Percentiles rank a stretch among this genome's conserved stretches.
These are phyloP conservation scores for Electrona antarctica DNA, from an alignment of 2,113 vertebrate species.

Conservation along the genomic window DNA sequence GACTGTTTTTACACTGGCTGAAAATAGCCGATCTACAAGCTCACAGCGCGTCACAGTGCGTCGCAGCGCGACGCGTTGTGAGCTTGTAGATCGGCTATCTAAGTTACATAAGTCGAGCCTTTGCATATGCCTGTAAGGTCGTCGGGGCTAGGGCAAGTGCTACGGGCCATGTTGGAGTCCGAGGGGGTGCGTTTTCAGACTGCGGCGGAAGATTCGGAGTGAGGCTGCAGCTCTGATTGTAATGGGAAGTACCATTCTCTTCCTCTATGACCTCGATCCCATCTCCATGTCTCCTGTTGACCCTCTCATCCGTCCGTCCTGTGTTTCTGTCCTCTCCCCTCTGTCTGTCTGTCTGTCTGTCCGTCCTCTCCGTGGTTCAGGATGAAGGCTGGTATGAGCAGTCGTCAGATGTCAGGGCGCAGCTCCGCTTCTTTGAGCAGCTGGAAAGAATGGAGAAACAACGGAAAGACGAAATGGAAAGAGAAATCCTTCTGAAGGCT, in stretches of 20 bases:
- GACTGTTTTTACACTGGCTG: too few relatives aligned
- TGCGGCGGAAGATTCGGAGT: too few relatives aligned
- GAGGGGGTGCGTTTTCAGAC: too few relatives aligned
- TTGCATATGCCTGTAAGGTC: too few relatives aligned
- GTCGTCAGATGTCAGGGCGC: slow-evolving; percentile 81
- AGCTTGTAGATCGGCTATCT: too few relatives aligned
- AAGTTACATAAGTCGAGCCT: too few relatives aligned
- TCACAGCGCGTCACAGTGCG: too few relatives aligned
- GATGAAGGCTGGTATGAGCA: slow-evolving; percentile 78
- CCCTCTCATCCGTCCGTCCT: background rate
- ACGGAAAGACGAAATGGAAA: slow-evolving; percentile 86
- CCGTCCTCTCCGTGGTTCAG: slow-evolving; percentile 54
- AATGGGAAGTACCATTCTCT: background rate
- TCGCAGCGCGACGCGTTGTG: too few relatives aligned
- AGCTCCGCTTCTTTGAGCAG: slow-evolving; percentile 86
- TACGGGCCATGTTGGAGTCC: too few relatives aligned
- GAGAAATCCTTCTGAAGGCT: slow-evolving; percentile 85
- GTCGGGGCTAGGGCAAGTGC: too few relatives aligned
- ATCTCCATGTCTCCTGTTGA: background rate
- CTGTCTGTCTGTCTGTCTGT: background rate
- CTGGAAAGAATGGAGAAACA: slow-evolving; percentile 85
- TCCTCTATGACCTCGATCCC: background rate
- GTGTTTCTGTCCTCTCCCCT: background rate
- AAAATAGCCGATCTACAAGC: too few relatives aligned
- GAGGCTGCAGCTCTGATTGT: too few relatives aligned